phyloP scores from a whole-genome alignment of 2,888 invertebrate genomes.

The Philopedon plagiatum region DNA sequence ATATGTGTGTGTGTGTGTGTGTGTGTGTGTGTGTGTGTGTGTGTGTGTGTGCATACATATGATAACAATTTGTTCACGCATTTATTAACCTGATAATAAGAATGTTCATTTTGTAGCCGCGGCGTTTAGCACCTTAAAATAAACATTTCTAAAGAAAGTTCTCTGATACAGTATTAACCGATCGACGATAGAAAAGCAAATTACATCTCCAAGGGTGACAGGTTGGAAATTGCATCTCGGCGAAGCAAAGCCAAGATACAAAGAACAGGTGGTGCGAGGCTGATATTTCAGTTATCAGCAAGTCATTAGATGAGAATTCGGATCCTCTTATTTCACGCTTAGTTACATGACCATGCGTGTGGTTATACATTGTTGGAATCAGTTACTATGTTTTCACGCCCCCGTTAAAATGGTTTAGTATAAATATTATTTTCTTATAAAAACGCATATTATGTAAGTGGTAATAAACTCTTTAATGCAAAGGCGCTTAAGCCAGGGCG shows the following conservation, averaged over 20 bases:
- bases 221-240: constrained; percentile 24
- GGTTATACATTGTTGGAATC: constrained; percentile 57
- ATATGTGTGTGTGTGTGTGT: too few species aligned
- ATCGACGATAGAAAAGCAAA: constrained; percentile 20
- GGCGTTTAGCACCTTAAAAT: not conserved
- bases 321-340: constrained; percentile 59
- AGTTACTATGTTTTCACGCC: too few species aligned
- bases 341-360: constrained; percentile 56
- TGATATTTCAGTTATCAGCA: constrained; percentile 61
- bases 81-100: not conserved
- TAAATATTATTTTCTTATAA: too few species aligned
- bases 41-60: too few species aligned
- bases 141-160: constrained; percentile 13
- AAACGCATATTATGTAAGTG: too few species aligned
- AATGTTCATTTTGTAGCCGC: not conserved
- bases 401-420: too few species aligned
- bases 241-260: constrained; percentile 16
- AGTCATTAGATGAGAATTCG: constrained; percentile 60
- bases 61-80: not conserved
- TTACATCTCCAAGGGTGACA: constrained; percentile 25
- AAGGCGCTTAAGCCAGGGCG: too few species aligned
- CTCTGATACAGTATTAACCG: constrained; percentile 23
- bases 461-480: too few species aligned
- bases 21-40: too few species aligned
- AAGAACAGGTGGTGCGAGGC: constrained; percentile 50